Evolutionary conservation across 2,113 vertebrate genomes (phyloP).

Genomic region (Isurus oxyrinchus): DNA sequence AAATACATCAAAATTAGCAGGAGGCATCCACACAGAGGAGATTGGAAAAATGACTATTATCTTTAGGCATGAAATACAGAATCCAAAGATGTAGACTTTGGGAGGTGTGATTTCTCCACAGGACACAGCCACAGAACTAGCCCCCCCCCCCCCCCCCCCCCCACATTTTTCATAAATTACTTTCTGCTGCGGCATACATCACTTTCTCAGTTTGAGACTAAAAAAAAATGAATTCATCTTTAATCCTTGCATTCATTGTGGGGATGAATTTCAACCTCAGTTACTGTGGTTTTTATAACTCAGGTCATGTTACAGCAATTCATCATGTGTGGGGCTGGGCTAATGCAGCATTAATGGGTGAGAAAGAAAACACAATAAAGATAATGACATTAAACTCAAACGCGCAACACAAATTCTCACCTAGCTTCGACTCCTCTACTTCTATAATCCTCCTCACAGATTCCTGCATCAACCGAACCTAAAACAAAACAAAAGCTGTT

Average conservation of each 20-base stretch:
- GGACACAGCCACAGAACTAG: neutral
- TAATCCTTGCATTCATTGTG: neutral
- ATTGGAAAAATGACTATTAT: neutral
- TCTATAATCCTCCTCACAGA: slow-evolving; percentile 93
- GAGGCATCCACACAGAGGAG: neutral
- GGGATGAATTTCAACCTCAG: neutral
- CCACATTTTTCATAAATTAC: neutral
- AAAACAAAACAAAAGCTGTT: slow-evolving; percentile 38
- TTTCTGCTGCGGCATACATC: too few relatives aligned
- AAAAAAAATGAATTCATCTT: neutral
- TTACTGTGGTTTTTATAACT: neutral
- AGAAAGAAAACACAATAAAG: neutral
- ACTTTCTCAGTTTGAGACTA: neutral
- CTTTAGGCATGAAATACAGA: neutral
- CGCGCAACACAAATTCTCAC: slow-evolving; percentile 55
- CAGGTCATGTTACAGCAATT: neutral
- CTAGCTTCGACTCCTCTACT: slow-evolving; percentile 88
- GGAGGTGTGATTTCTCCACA: neutral
- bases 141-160: too few relatives aligned
- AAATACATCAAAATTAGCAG: neutral
- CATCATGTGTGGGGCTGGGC: neutral
- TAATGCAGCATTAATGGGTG: neutral
- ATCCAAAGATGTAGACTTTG: neutral
- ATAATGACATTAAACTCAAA: neutral
- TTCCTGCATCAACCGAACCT: slow-evolving; percentile 96